These are phyloP conservation scores for Percina caprodes DNA, from an alignment of 2,113 vertebrate species.

Conservation along the genomic window DNA sequence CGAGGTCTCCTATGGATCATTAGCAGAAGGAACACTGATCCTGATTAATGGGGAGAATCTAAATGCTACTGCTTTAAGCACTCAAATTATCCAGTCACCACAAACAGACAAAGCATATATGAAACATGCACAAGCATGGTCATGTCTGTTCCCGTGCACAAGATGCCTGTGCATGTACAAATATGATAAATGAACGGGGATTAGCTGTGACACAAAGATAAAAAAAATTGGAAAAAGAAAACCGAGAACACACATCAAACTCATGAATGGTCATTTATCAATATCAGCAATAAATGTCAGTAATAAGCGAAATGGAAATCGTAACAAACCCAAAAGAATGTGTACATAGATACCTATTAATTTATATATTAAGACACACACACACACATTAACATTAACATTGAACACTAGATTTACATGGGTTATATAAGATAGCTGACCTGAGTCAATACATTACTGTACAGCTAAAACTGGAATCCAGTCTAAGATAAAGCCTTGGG, in stretches of 20 bases:
- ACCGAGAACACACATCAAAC: neutral
- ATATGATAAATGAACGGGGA: neutral
- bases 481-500: slow-evolving; percentile 50
- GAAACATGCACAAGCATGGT: slow-evolving; percentile 9
- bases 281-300: neutral
- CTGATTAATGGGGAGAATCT: slow-evolving; percentile 78
- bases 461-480: slow-evolving; percentile 51
- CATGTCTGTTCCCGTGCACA: slow-evolving; percentile 6
- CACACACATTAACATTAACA: neutral
- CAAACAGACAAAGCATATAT: slow-evolving; percentile 34
- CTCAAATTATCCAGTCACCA: slow-evolving; percentile 61
- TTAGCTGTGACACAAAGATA: neutral
- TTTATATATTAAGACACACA: neutral
- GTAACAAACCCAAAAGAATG: neutral
- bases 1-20: slow-evolving; percentile 70
- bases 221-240: neutral
- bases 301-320: neutral
- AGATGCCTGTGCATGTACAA: neutral
- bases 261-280: neutral
- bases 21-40: slow-evolving; percentile 74
- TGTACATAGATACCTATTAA: neutral
- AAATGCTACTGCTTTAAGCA: slow-evolving; percentile 61
- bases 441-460: slow-evolving; percentile 31
- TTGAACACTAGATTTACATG: neutral
- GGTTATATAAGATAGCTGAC: slow-evolving; percentile 10